Evolutionary conservation across 2,888 invertebrate genomes (phyloP), one percentile per base, ranked within the genome.

Genomic region (Conops quadrifasciatus): DNA sequence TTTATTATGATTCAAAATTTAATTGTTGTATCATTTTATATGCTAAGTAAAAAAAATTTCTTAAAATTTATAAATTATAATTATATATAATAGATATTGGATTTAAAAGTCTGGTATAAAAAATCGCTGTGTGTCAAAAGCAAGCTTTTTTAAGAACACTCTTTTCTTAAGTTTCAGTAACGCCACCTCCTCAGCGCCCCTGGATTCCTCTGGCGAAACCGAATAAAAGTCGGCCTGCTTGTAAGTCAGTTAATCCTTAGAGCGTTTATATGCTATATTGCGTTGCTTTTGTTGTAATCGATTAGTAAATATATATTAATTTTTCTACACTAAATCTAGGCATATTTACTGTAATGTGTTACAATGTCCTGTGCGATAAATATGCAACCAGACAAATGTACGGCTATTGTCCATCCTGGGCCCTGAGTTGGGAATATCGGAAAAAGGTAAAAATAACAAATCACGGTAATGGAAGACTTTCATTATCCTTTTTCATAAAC

Each of bases 371-470:
- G 78, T 98, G 98, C 88, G 98, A 98, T 89, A 98, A 98, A 88
- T 98, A 98, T 86, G 98, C 98, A 75, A 98, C 98, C 68, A 88
- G 97, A 80, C 97, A 97, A 88, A 96, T 97, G 94, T 99, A 99
- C 88, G 97, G 96, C 80, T 99, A 99, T 88, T 99, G 98, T 87
- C 98, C 99, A 26, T 94, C 95, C 79, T 99, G 98, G 98, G 98
- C 98, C 68, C 90, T 99, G 73, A 94, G 94, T 85, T 99, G 99
- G 99, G 97, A 97, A 82, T 98, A 98, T 88, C 90, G 99, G 79
- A 97, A 97, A 89, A 97, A 97, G 68, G 68, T 87, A 94, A 80
- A 70, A 53, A n/a, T n/a, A n/a, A n/a, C n/a, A n/a, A n/a, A n/a
- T n/a, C n/a, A n/a, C n/a, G n/a, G n/a, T n/a, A n/a, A n/a, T n/a